Evolutionary conservation across 1,140 invertebrate species (phyloP).

Genomic region (Trypoxylus dichotomus): DNA sequence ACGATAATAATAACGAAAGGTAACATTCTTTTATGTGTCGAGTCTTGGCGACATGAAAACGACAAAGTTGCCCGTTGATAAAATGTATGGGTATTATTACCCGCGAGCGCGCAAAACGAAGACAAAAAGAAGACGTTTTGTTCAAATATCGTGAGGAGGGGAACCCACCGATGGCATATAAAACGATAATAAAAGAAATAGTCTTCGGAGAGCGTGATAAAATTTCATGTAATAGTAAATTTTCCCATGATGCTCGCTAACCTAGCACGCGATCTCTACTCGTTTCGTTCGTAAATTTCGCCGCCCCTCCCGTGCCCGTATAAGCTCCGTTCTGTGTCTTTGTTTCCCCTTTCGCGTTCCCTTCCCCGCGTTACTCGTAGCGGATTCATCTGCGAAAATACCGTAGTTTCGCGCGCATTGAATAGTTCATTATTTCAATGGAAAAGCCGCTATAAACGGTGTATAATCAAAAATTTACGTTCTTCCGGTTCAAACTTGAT

Average conservation of each 20-base stretch:
- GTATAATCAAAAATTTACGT: conserved; percentile 7
- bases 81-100: not conserved
- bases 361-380: not conserved
- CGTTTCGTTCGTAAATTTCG: not conserved
- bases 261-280: conserved; percentile 1
- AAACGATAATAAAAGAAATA: conserved; percentile 8
- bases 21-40: too few species aligned
- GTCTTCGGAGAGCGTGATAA: conserved; percentile 5
- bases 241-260: not conserved
- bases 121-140: not conserved
- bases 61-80: not conserved
- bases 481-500: not conserved
- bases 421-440: not conserved
- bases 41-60: not conserved
- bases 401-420: not conserved
- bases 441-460: conserved; percentile 5
- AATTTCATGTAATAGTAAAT: conserved; percentile 8
- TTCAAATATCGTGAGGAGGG: not conserved
- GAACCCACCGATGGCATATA: conserved; percentile 5
- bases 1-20: too few species aligned
- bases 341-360: not conserved
- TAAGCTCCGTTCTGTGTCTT: not conserved
- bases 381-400: not conserved
- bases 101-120: not conserved
- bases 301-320: not conserved